Evolutionary conservation across 2,797 vertebrate species (phyloP), one percentile per base, ranked within the genome.

Genomic region (Spea hammondii): DNA sequence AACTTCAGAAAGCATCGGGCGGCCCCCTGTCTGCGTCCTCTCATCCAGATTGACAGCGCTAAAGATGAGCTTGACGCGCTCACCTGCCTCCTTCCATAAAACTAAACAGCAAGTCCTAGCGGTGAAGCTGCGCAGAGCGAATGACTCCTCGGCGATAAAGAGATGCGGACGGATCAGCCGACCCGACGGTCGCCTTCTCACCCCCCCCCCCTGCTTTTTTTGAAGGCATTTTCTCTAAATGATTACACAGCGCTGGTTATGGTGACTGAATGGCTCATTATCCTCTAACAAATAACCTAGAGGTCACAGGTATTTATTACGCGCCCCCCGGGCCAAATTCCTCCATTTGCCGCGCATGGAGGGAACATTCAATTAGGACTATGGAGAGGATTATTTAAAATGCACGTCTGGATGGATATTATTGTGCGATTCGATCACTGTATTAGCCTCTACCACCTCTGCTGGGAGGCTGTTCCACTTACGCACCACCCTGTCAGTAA

Each of bases 121-220:
- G n/a, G 70, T 59, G 70, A 59, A 47, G 60, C 76, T 44, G 32
- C 71, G 68, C 53, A 8, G 62, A 62, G 9, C 5, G 54, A 59
- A 79, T 67, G 11, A 11, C 53, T 68, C 77, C 60, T 79, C 68
- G 67, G 77, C 45, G 77, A 74, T 74, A 64, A 74, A 69, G 65
- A 65, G 17, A 47, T 5, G 65, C 64, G 10, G 65, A 14, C 57
- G n/a, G 53, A 67, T 59, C 64, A 49, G 64, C 47, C 65, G 8
- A 46, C 70, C n/a, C 53, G 65, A 79, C 73, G 53, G 48, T 32
- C 32, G 32, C 32, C 57, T 73, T 60, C 70, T 59, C 17, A 13
- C 5, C 46, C 14, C 48, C 44, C 14, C 69, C 48, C 5, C 8
- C 6, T 5, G 48, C 70, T 65, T 74, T 48, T 74, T 57, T 14